Evolutionary conservation across 2,797 vertebrate genomes (phyloP).

Genomic region (Myotis vivesi): DNA sequence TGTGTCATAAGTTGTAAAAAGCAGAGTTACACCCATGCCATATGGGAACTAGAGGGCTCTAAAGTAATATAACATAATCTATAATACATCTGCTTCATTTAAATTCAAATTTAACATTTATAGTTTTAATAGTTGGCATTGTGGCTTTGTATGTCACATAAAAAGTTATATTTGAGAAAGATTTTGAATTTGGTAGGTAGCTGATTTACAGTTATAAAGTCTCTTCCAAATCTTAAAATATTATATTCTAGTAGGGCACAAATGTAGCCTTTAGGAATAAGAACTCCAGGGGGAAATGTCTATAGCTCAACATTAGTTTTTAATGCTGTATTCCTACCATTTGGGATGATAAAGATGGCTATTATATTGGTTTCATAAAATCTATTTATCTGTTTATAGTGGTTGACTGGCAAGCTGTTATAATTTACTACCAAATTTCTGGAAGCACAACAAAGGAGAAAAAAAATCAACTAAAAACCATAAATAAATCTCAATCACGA

Average conservation of each 20-base stretch:
- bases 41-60: conserved; percentile 16
- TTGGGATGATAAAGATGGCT: conserved; percentile 22
- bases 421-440: conserved; percentile 43
- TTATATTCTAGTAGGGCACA: conserved; percentile 20
- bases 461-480: conserved; percentile 24
- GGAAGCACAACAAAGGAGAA: not conserved
- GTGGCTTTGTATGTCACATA: not conserved
- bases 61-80: conserved; percentile 23
- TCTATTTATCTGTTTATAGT: conserved; percentile 50
- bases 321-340: not conserved
- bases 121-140: not conserved
- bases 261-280: conserved; percentile 17
- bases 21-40: not conserved
- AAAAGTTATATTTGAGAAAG: conserved; percentile 15
- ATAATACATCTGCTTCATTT: conserved; percentile 37
- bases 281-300: not conserved
- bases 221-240: conserved; percentile 39
- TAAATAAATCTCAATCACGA: not conserved
- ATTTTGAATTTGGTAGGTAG: conserved; percentile 34
- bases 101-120: conserved; percentile 39
- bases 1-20: not conserved
- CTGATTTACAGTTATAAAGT: not conserved
- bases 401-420: conserved; percentile 33
- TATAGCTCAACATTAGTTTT: not conserved
- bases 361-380: conserved; percentile 53